Conservation (phyloP, 64 coral and sea anemone species). For the Orbicella faveolata region DNA sequence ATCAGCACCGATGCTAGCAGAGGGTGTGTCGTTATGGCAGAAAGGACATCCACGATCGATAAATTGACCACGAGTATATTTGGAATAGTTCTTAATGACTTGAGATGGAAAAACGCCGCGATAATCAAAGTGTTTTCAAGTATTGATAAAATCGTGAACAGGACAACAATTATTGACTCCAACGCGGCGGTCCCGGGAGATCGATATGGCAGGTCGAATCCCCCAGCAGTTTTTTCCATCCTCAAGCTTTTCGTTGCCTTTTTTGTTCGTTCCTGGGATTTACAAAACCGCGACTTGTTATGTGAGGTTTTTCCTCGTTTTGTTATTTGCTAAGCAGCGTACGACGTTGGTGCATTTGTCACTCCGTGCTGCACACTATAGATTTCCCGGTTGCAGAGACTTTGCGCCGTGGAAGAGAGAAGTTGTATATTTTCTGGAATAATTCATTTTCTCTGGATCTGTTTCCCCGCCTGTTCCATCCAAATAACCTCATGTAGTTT, state of each 20-base stretch:
- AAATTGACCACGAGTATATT: slow-evolving; percentile 19
- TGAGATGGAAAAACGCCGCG: neutral
- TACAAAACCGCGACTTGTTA: too few species aligned
- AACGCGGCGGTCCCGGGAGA: neutral
- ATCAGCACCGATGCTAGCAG: neutral
- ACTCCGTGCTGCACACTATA: too few species aligned
- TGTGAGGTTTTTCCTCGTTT: too few species aligned
- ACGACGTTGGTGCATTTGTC: too few species aligned
- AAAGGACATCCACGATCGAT: neutral
- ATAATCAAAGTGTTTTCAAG: slow-evolving; percentile 2
- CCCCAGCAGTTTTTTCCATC: neutral
- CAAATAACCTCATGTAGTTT: too few species aligned
- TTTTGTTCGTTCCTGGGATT: neutral
- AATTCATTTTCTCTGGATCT: too few species aligned
- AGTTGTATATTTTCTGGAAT: too few species aligned
- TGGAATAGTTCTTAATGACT: neutral
- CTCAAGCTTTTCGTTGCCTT: neutral
- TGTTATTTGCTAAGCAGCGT: too few species aligned
- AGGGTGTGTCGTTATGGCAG: neutral
- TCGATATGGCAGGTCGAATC: neutral
- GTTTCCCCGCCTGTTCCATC: too few species aligned
- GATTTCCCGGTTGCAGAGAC: too few species aligned
- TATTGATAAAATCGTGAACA: neutral
- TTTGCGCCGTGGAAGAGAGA: too few species aligned
- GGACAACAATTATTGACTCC: neutral